A percentile compares a stretch with the other conserved stretches of the same genome.
Conservation (phyloP, 2,888 invertebrate species). For the Eupithecia vulgata region DNA sequence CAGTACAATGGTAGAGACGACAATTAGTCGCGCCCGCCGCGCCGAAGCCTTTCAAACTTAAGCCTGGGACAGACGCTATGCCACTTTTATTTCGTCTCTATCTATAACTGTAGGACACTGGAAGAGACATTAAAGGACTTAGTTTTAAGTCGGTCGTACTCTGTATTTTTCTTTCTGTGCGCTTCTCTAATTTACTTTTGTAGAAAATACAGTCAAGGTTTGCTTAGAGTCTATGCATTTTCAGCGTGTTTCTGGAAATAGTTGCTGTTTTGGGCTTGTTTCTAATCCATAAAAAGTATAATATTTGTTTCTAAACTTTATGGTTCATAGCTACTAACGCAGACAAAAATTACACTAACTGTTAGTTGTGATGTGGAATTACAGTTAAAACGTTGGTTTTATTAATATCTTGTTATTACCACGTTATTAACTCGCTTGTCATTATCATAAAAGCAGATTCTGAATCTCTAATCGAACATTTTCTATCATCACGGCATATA, state of each 20-base stretch:
- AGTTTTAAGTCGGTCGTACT: slow-evolving; percentile 21
- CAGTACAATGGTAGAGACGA: slow-evolving; percentile 63
- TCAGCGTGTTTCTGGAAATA: not conserved
- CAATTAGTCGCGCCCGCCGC: slow-evolving; percentile 75
- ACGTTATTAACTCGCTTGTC: too few species aligned
- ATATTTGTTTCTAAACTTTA: not conserved
- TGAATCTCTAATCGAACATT: too few species aligned
- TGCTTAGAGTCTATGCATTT: slow-evolving; percentile 1
- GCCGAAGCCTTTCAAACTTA: slow-evolving; percentile 77
- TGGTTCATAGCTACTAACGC: not conserved
- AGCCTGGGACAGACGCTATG: slow-evolving; percentile 75
- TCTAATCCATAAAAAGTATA: not conserved
- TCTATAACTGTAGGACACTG: slow-evolving; percentile 44
- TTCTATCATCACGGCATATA: too few species aligned
- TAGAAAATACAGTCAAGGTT: slow-evolving; percentile 24
- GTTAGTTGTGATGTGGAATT: too few species aligned
- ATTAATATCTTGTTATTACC: too few species aligned
- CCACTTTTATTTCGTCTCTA: slow-evolving; percentile 75
- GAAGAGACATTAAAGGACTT: slow-evolving; percentile 37
- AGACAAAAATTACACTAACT: not conserved
- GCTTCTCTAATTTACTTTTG: slow-evolving; percentile 27
- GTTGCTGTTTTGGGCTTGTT: not conserved
- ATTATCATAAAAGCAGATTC: too few species aligned
- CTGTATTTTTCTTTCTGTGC: slow-evolving; percentile 29
- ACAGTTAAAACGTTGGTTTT: too few species aligned